Evolutionary conservation across 2,113 vertebrate species (phyloP).

Genomic region (Trochalopteron elliotii): DNA sequence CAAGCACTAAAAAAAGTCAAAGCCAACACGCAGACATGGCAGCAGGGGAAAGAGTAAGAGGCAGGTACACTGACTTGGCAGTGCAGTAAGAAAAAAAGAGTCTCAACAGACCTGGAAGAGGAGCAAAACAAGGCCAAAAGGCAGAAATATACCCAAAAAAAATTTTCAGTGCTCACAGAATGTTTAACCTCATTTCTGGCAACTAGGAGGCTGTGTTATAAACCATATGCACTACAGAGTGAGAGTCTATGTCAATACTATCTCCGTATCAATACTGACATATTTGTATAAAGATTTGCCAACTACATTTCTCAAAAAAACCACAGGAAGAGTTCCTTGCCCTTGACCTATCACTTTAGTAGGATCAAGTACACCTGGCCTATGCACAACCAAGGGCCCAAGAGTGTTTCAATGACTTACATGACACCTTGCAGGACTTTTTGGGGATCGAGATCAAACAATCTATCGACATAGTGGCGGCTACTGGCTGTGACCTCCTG

Average conservation of each 20-base stretch:
- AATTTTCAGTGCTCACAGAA: not conserved
- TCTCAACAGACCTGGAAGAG: not conserved
- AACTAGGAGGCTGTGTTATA: not conserved
- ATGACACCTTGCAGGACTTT: constrained; percentile 99
- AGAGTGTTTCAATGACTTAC: constrained; percentile 82
- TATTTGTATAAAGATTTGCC: not conserved
- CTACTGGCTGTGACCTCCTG: constrained; percentile 98
- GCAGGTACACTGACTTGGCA: not conserved
- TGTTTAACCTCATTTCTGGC: not conserved
- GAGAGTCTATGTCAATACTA: not conserved
- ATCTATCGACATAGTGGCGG: constrained; percentile 98
- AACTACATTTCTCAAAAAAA: not conserved
- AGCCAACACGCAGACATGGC: not conserved
- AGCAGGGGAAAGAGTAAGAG: not conserved
- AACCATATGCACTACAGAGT: not conserved
- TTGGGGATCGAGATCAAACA: constrained; percentile 98
- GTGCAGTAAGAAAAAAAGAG: not conserved
- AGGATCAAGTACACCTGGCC: not conserved
- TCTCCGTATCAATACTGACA: not conserved
- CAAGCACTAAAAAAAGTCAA: not conserved
- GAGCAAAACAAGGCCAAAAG: not conserved
- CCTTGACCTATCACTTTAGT: not conserved
- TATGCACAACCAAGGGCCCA: constrained; percentile 38
- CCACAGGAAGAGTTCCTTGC: not conserved
- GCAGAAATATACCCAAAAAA: not conserved